Conservation (phyloP, 2,888 invertebrate species). For the Empis livida region DNA sequence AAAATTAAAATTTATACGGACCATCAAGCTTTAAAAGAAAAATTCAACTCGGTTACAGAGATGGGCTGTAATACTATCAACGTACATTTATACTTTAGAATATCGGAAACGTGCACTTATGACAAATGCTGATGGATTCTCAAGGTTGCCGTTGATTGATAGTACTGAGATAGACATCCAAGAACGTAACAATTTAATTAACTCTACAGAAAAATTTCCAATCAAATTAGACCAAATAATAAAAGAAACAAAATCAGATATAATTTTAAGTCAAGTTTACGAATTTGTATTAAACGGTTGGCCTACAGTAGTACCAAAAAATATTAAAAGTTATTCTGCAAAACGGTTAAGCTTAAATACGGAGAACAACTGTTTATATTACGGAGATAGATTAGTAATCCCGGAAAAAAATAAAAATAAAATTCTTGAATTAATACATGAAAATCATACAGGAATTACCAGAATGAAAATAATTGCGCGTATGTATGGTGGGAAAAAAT, state of each 20-base stretch:
- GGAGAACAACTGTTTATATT: too few species aligned
- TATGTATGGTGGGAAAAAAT: background rate
- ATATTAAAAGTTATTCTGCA: too few species aligned
- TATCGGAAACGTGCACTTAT: constrained; percentile 3
- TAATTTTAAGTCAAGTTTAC: too few species aligned
- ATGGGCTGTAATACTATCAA: background rate
- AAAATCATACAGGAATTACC: constrained; percentile 1
- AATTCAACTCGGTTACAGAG: background rate
- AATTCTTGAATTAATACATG: constrained; percentile 2
- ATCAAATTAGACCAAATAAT: too few species aligned
- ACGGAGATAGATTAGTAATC: too few species aligned
- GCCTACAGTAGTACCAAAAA: too few species aligned
- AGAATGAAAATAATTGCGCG: background rate
- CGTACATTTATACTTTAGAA: background rate
- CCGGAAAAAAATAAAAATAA: too few species aligned
- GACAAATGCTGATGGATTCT: constrained; percentile 6
- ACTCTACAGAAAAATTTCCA: too few species aligned
- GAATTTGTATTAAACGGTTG: too few species aligned
- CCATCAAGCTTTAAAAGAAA: constrained; percentile 10
- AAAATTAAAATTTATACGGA: constrained; percentile 14
- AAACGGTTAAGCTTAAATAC: too few species aligned
- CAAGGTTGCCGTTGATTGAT: constrained; percentile 4
- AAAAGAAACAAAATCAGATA: too few species aligned
- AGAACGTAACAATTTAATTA: too few species aligned
- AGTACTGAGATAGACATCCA: constrained; percentile 1